Evolutionary conservation across 2,888 invertebrate species (phyloP).

Genomic region (Axea sp.): DNA sequence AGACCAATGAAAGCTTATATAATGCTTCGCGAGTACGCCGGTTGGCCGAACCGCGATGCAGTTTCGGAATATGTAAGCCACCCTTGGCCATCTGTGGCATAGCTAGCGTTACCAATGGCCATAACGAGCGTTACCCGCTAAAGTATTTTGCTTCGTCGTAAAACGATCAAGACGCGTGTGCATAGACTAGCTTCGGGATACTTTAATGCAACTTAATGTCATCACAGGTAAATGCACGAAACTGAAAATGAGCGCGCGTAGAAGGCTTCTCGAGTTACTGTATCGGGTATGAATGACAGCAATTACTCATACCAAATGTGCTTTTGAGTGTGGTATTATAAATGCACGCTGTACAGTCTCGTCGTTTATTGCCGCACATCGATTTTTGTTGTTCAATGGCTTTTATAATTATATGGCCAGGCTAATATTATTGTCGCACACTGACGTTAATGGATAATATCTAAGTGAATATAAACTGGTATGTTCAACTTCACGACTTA

Average conservation of each 20-base stretch:
- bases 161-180: constrained; percentile 66
- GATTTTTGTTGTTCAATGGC: constrained; percentile 23
- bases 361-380: constrained; percentile 28
- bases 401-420: constrained; percentile 14
- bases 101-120: constrained; percentile 53
- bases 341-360: constrained; percentile 11
- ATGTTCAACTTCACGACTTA: background rate
- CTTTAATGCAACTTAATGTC: constrained; percentile 55
- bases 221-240: constrained; percentile 38
- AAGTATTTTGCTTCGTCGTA: constrained; percentile 65
- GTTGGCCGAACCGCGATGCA: constrained; percentile 66
- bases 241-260: constrained; percentile 42
- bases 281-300: constrained; percentile 45
- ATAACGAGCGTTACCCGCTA: constrained; percentile 60
- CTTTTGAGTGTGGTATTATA: constrained; percentile 9
- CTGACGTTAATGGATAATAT: background rate
- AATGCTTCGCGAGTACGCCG: constrained; percentile 65
- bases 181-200: constrained; percentile 36
- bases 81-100: constrained; percentile 35
- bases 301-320: constrained; percentile 29
- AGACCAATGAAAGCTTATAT: constrained; percentile 72
- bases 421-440: background rate
- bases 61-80: constrained; percentile 68
- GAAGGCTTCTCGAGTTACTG: constrained; percentile 24
- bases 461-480: constrained; percentile 14